These are phyloP conservation scores for Tragopan temminckii DNA, from an alignment of 2,797 vertebrate species.

Conservation along the genomic window DNA sequence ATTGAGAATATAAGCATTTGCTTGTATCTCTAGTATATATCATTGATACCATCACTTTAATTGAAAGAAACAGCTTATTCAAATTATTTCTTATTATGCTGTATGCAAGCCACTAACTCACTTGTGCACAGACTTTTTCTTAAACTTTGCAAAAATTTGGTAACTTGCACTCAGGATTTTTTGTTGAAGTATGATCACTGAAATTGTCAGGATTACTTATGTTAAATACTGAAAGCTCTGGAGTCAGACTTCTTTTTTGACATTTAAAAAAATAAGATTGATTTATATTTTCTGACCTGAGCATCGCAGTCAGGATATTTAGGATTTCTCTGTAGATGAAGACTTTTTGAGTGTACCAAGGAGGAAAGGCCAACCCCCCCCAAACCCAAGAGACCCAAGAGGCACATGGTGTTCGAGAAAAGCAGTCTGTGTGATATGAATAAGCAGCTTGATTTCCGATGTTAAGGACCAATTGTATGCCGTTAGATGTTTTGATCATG, in stretches of 20 bases:
- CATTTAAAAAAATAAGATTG: not conserved
- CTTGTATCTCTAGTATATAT: not conserved
- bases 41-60: conserved; percentile 36
- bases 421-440: not conserved
- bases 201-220: not conserved
- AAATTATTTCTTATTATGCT: conserved; percentile 61
- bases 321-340: not conserved
- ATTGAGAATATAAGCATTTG: conserved; percentile 60
- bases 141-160: conserved; percentile 19
- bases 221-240: not conserved
- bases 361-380: not conserved
- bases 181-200: not conserved
- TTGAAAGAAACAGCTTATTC: conserved; percentile 62
- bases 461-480: not conserved
- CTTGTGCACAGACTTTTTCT: not conserved
- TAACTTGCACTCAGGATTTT: not conserved
- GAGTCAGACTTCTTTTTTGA: not conserved
- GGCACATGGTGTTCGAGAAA: conserved; percentile 10
- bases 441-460: not conserved
- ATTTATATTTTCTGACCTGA: not conserved
- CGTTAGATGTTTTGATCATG: not conserved
- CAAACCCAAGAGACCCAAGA: not conserved
- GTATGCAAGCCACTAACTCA: conserved; percentile 34
- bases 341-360: not conserved
- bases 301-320: not conserved